phyloP scores from a whole-genome alignment of 2,797 vertebrate species.

The Huso huso region DNA sequence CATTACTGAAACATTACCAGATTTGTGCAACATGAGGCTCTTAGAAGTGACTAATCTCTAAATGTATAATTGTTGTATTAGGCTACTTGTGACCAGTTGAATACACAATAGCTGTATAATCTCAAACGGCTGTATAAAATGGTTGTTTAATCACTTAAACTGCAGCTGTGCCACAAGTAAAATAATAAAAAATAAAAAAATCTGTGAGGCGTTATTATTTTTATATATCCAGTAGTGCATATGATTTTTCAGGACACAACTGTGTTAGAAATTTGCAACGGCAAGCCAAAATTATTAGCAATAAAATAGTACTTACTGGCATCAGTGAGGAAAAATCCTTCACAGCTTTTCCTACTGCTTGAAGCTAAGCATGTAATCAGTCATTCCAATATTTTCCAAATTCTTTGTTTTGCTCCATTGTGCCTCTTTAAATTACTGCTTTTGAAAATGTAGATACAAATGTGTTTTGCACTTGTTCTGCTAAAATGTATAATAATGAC shows the following conservation, averaged over 20 bases:
- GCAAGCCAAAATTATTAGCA: conserved; percentile 1
- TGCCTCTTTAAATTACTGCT: neutral
- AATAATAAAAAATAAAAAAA: no score
- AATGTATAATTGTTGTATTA: conserved; percentile 15
- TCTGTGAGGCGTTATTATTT: no score
- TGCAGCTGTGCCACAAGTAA: no score
- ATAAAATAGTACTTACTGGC: neutral
- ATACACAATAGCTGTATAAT: conserved; percentile 5
- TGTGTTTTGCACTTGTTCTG: no score
- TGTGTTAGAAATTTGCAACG: conserved; percentile 9
- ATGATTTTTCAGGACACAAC: no score
- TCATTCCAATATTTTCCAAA: neutral
- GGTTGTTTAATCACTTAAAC: conserved; percentile 2
- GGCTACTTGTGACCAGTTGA: conserved; percentile 7
- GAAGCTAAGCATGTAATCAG: neutral
- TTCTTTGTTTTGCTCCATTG: neutral
- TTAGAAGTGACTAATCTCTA: conserved; percentile 13
- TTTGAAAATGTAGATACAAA: no score
- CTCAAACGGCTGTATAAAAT: conserved; percentile 2
- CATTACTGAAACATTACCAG: conserved; percentile 26
- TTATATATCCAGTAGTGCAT: no score
- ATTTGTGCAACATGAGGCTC: conserved; percentile 23
- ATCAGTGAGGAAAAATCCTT: conserved; percentile 15
- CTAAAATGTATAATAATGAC: no score
- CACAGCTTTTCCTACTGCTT: conserved; percentile 3